These are phyloP conservation scores for Ips nitidus DNA, from an alignment of 1,140 invertebrate genomes.

Conservation along the genomic window DNA sequence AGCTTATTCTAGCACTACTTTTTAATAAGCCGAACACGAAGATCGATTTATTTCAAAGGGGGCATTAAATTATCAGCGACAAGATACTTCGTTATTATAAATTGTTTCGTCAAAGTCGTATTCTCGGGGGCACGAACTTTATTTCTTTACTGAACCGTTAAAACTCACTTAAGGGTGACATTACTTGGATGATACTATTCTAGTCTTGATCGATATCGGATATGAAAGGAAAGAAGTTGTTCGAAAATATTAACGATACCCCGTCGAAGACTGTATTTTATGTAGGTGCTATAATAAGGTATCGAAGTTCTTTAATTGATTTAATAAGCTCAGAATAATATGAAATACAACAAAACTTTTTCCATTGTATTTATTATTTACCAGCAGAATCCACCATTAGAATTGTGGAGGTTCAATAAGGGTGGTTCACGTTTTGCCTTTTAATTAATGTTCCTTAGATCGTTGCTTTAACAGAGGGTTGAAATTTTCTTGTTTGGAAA, in stretches of 20 bases:
- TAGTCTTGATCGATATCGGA: constrained; percentile 15
- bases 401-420: too few species aligned
- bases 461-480: too few species aligned
- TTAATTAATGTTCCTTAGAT: too few species aligned
- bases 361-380: too few species aligned
- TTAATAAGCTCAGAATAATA: too few species aligned
- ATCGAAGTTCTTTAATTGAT: too few species aligned
- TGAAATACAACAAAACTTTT: too few species aligned
- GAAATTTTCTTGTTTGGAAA: too few species aligned
- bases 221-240: not conserved
- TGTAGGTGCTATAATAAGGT: too few species aligned
- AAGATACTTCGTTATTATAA: constrained; percentile 24
- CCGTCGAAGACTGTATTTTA: not conserved
- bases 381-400: too few species aligned
- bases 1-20: too few species aligned
- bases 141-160: constrained; percentile 25
- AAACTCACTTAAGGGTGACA: constrained; percentile 20
- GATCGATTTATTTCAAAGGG: constrained; percentile 9
- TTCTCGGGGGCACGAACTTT: constrained; percentile 15
- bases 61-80: constrained; percentile 20
- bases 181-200: constrained; percentile 16
- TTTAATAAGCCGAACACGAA: not conserved
- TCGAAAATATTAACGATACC: not conserved
- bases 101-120: constrained; percentile 15
- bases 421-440: too few species aligned